Base-by-base conservation (phyloP, 2,888 invertebrate species). In the Helleia helle region DNA sequence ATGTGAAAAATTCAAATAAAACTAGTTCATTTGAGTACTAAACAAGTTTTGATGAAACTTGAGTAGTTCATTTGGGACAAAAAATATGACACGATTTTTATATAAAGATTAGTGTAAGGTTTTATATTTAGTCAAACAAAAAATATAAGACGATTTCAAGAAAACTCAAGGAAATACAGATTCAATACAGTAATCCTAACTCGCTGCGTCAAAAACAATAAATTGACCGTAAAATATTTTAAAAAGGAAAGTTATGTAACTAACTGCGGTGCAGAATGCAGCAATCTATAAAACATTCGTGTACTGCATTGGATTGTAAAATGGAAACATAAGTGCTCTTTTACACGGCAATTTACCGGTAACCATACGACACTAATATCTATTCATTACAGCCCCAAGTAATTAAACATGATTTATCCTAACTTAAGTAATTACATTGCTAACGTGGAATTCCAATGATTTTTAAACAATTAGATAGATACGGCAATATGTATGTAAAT, bases 211-310 rank as follows among this genome's bases (percentile, higher is more conserved):
- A 40, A 40, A 36, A 28, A 43, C 36, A 30, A 29, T 36, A 46
- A 42, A 45, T 41, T 36, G 40, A 17, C 28, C 38, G 17, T 46
- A 37, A 43, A 49, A 38, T 42, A 39, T 40, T 31, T 43, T 17
- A 43, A 40, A 48, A 44, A 36, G 29, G 14, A 38, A 29, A 40
- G 41, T 48, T 48, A 43, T 46, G 40, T 44, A 48, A 50, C 40
- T 43, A 44, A 38, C 46, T 48, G 43, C 45, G 47, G 44, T 49
- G 47, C 44, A 40, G 42, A 38, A 46, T 40, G 37, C 43, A 44
- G 47, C 38, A 37, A 46, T 48, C 46, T 46, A 46, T 44, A 48
- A 44, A 44, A 44, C 42, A 48, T 41, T 45, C 31, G 39, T 42
- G 12, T 36, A 41, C 43, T 45, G 43, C 47, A 40, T 45, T 43